These are phyloP conservation scores for Eulemur albifrons DNA, from an alignment of 2,797 vertebrate genomes.

Conservation along the genomic window DNA sequence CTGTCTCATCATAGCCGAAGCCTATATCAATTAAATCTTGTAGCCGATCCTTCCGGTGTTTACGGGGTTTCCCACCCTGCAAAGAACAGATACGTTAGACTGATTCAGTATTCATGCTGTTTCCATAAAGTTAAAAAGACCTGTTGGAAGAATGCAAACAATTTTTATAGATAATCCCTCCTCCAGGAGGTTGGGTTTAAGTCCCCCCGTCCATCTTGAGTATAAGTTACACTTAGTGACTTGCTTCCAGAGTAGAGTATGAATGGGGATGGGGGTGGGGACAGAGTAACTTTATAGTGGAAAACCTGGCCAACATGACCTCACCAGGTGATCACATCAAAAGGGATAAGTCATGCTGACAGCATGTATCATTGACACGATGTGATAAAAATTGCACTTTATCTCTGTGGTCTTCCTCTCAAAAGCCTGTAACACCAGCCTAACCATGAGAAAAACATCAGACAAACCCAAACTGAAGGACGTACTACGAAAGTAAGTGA, in stretches of 20 bases:
- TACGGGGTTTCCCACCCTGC: constrained; percentile 91
- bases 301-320: not conserved
- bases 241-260: not conserved
- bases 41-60: constrained; percentile 95
- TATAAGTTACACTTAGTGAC: not conserved
- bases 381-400: not conserved
- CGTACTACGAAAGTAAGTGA: not conserved
- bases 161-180: not conserved
- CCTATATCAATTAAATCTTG: constrained; percentile 99
- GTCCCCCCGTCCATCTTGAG: not conserved
- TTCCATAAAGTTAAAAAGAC: constrained; percentile 26
- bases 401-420: not conserved
- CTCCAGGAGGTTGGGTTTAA: not conserved
- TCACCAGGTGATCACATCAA: not conserved
- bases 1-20: constrained; percentile 96
- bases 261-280: not conserved
- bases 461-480: not conserved
- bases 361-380: not conserved
- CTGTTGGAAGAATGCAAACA: constrained; percentile 13
- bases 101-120: not conserved
- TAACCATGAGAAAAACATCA: not conserved
- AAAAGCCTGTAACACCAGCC: not conserved
- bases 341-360: not conserved
- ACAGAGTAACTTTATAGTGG: not conserved
- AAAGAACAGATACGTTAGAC: constrained; percentile 65